Percentiles rank a stretch among this genome's conserved stretches.
Conservation (phyloP, 2,797 vertebrate genomes). For the Hypotaenidia philippensis region DNA sequence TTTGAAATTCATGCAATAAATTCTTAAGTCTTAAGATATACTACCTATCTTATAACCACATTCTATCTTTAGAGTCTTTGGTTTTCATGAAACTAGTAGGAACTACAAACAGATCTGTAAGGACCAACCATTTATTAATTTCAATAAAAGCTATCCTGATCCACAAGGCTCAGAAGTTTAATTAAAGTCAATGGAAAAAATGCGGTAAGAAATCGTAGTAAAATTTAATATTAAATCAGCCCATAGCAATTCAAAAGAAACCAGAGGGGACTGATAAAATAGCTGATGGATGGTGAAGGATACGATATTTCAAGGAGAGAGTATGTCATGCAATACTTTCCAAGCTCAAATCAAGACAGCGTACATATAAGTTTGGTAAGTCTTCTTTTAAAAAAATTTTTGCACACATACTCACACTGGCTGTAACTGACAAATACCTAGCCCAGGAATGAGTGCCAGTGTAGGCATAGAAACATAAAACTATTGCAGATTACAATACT, state of each 20-base stretch:
- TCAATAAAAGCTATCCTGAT: conserved; percentile 17
- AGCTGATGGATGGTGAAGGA: neutral
- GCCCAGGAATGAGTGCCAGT: neutral
- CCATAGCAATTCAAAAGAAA: neutral
- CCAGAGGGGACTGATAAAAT: neutral
- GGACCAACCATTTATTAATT: neutral
- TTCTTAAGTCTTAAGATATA: neutral
- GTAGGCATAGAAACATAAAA: fast-evolving
- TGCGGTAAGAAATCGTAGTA: neutral
- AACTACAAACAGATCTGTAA: neutral
- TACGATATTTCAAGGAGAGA: neutral
- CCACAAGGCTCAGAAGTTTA: neutral
- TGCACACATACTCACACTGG: neutral
- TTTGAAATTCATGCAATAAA: neutral
- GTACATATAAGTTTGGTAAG: neutral
- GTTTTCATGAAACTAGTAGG: neutral
- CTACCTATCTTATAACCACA: neutral
- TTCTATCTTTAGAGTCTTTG: neutral
- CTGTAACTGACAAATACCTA: neutral
- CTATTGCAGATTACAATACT: neutral
- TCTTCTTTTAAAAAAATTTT: neutral
- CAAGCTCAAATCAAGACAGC: neutral
- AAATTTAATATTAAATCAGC: conserved; percentile 24
- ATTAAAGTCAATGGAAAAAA: conserved; percentile 34
- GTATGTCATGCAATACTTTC: neutral